Evolutionary conservation across 2,888 invertebrate species (phyloP).

Genomic region (Phortica magna): DNA sequence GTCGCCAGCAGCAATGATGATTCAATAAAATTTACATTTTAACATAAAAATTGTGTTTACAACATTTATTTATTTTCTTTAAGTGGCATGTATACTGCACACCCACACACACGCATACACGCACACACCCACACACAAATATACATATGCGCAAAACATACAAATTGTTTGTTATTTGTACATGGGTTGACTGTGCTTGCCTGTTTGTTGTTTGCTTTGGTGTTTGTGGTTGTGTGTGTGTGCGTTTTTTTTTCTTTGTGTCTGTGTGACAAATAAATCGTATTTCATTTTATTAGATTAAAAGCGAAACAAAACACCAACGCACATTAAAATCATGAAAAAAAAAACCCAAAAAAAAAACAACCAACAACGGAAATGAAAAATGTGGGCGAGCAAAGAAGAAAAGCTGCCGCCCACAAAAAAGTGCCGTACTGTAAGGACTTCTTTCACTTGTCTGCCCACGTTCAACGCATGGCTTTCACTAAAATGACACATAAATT

Average conservation of each 20-base stretch:
- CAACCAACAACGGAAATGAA: background rate
- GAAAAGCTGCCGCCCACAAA: background rate
- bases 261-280: conserved; percentile 22
- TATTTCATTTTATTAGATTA: conserved; percentile 34
- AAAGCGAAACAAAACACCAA: conserved; percentile 25
- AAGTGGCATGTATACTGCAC: too few species aligned
- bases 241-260: background rate
- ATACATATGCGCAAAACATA: background rate
- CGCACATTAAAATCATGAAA: conserved; percentile 1
- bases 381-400: background rate
- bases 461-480: background rate
- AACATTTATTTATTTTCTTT: conserved; percentile 37
- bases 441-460: background rate
- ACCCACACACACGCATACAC: background rate
- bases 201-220: background rate
- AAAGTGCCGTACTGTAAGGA: background rate
- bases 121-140: background rate
- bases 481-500: conserved; percentile 10
- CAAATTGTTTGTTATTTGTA: background rate
- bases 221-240: background rate
- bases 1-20: conserved; percentile 25
- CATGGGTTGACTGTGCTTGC: background rate
- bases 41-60: conserved; percentile 58
- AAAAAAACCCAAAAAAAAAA: background rate
- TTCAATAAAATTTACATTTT: conserved; percentile 66